A percentile compares a stretch with the other conserved stretches of the same genome.
These are phyloP conservation scores for Clivina fossor DNA, from an alignment of 2,888 invertebrate species.

Conservation along the genomic window DNA sequence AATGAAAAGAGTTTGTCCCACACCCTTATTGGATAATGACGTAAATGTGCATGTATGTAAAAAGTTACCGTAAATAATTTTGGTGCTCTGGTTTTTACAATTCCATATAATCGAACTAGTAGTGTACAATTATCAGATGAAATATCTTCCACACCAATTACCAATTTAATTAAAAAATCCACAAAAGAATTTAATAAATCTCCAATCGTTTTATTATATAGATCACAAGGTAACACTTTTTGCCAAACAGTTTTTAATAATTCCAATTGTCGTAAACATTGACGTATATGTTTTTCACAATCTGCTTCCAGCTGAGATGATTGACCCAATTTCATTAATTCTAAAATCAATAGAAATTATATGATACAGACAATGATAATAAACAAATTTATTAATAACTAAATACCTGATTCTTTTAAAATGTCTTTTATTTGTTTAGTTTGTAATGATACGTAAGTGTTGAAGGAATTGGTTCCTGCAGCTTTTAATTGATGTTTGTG, in stretches of 20 bases:
- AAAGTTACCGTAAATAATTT: conserved; percentile 67
- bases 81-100: conserved; percentile 72
- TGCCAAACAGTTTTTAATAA: conserved; percentile 86
- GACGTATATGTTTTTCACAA: conserved; percentile 74
- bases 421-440: conserved; percentile 74
- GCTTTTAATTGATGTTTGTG: conserved; percentile 67
- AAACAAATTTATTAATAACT: conserved; percentile 35
- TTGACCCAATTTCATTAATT: conserved; percentile 52
- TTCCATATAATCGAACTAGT: conserved; percentile 73
- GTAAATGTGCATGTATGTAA: conserved; percentile 13
- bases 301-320: conserved; percentile 61
- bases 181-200: conserved; percentile 56
- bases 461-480: conserved; percentile 69
- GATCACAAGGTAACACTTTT: conserved; percentile 74
- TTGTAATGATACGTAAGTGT: conserved; percentile 75
- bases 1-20: too few relatives aligned
- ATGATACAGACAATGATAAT: too few relatives aligned
- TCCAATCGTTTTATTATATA: conserved; percentile 74
- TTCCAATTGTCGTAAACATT: conserved; percentile 82
- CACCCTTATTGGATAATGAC: too few relatives aligned
- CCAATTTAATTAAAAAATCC: conserved; percentile 66
- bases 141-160: conserved; percentile 80
- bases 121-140: conserved; percentile 79
- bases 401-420: conserved; percentile 70
- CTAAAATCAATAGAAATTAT: conserved; percentile 55